Percentiles rank a stretch among this genome's conserved stretches.
Evolutionary conservation across 1,140 invertebrate species (phyloP).

Genomic region (Pentalonia nigronervosa): DNA sequence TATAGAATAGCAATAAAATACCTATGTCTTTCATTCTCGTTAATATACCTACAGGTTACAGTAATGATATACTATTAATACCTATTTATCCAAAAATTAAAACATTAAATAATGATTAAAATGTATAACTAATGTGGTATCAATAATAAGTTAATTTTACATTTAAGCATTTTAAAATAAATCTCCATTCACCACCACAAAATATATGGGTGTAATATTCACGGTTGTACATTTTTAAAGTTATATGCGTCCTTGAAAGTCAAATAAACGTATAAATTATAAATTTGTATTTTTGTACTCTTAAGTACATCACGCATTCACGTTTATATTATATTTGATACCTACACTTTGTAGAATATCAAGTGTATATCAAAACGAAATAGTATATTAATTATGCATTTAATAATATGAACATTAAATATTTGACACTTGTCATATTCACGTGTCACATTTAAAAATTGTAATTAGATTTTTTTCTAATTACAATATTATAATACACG

Average conservation of each 20-base stretch:
- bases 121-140: not conserved
- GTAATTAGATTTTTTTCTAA: not conserved
- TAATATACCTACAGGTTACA: not conserved
- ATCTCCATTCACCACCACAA: not conserved
- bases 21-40: not conserved
- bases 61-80: not conserved
- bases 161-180: not conserved
- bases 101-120: not conserved
- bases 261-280: not conserved
- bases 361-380: not conserved
- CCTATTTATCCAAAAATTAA: not conserved
- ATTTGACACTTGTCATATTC: not conserved
- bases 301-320: not conserved
- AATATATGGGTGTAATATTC: not conserved
- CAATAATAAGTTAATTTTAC: not conserved
- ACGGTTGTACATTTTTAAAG: not conserved
- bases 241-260: not conserved
- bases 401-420: not conserved
- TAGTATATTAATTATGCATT: not conserved
- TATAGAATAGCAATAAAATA: not conserved
- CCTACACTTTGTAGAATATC: not conserved
- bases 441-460: not conserved
- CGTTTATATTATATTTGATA: not conserved
- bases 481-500: not conserved
- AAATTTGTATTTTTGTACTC: not conserved